phyloP scores from a whole-genome alignment of 2,797 vertebrate genomes.

The Parauchenoglanis punctatus region DNA sequence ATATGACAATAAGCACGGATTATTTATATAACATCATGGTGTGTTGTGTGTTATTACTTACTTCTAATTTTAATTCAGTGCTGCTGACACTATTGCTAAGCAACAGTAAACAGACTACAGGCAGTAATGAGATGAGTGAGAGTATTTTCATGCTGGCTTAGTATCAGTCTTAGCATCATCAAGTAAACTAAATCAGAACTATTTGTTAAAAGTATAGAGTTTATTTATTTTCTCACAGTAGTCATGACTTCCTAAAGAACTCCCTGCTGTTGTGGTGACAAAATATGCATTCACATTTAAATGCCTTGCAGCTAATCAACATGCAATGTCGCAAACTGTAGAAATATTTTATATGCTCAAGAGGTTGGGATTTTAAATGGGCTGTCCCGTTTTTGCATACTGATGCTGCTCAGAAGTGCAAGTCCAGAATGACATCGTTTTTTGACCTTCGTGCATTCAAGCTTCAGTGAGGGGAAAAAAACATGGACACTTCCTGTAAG shows the following conservation, averaged over 20 bases:
- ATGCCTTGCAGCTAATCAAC: not conserved
- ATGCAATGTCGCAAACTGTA: not conserved
- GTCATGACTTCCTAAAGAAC: not conserved
- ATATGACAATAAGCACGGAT: not conserved
- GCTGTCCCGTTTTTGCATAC: not conserved
- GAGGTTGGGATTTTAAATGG: not conserved
- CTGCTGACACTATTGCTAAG: not conserved
- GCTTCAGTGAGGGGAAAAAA: too few species aligned
- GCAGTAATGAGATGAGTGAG: not conserved
- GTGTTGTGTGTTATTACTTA: not conserved
- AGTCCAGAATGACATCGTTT: not conserved
- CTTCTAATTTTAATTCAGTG: not conserved
- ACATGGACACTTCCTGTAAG: too few species aligned
- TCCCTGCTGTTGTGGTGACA: not conserved
- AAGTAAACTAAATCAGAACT: not conserved
- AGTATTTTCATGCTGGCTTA: not conserved
- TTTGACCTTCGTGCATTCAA: not conserved
- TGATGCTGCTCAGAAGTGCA: not conserved
- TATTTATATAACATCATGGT: not conserved
- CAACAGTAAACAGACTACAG: not conserved
- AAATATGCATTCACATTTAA: not conserved
- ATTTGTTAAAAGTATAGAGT: not conserved
- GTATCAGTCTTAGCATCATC: not conserved
- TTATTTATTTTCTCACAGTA: not conserved
- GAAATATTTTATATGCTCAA: not conserved